Percentiles rank a stretch among this genome's conserved stretches.
Evolutionary conservation across 2,888 invertebrate genomes (phyloP).

Genomic region (Rotaria socialis): DNA sequence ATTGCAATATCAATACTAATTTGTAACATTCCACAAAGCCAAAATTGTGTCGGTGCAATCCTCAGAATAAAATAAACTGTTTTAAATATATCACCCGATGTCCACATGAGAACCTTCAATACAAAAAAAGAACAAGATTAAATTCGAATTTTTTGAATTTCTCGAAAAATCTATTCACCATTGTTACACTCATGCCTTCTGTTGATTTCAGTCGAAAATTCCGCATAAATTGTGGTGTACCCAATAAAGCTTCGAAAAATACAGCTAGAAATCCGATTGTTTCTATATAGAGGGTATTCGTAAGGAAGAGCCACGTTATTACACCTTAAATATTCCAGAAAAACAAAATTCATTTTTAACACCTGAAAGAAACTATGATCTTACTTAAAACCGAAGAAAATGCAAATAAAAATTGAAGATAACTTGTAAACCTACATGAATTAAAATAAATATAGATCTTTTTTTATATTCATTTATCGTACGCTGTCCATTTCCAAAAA

Average conservation of each 20-base stretch:
- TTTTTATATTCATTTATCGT: background rate
- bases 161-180: background rate
- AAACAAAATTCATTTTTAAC: too few species aligned
- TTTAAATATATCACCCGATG: slow-evolving; percentile 91
- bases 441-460: background rate
- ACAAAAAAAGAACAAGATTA: slow-evolving; percentile 63
- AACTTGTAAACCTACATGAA: slow-evolving; percentile 75
- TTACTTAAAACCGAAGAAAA: slow-evolving; percentile 78
- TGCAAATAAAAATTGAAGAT: slow-evolving; percentile 82
- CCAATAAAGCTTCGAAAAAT: slow-evolving; percentile 92
- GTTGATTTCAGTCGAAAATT: slow-evolving; percentile 76
- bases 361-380: too few species aligned
- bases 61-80: slow-evolving; percentile 88
- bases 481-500: slow-evolving; percentile 95
- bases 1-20: slow-evolving; percentile 66
- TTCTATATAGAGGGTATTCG: background rate
- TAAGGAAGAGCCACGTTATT: background rate
- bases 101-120: slow-evolving; percentile 95
- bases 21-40: slow-evolving; percentile 86
- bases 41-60: slow-evolving; percentile 87
- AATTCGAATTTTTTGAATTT: too few species aligned
- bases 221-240: slow-evolving; percentile 77
- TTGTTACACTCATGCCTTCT: slow-evolving; percentile 72
- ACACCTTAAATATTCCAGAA: background rate
- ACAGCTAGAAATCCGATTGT: slow-evolving; percentile 78